Evolutionary conservation across 1,140 invertebrate species (phyloP).

Genomic region (Trialeurodes vaporariorum): DNA sequence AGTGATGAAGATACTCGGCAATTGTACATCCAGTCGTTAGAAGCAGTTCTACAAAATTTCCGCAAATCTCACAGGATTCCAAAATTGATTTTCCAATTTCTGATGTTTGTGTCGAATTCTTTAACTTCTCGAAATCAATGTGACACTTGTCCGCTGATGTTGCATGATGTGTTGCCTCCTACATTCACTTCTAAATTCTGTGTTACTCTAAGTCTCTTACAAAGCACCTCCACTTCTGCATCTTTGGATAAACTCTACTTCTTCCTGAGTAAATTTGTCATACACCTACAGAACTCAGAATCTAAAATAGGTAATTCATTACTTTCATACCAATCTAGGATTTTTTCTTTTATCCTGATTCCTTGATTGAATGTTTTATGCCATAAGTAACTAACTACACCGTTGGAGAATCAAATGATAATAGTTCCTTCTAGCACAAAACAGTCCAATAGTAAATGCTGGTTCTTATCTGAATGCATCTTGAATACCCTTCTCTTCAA

Average conservation of each 20-base stretch:
- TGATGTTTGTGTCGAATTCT: not conserved
- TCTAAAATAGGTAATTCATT: not conserved
- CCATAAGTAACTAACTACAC: no score
- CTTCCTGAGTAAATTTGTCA: not conserved
- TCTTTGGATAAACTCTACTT: not conserved
- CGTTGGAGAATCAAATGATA: no score
- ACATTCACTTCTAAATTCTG: not conserved
- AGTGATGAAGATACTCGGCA: not conserved
- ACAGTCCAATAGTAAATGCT: no score
- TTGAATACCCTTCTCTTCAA: no score
- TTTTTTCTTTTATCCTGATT: no score
- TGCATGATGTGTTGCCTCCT: not conserved
- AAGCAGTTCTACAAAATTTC: not conserved
- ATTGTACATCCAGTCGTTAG: not conserved
- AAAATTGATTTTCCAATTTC: not conserved
- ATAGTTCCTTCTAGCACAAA: no score
- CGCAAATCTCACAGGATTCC: not conserved
- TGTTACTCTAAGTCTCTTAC: not conserved
- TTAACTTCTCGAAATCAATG: not conserved
- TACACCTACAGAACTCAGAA: not conserved
- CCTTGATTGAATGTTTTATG: no score
- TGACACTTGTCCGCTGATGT: not conserved
- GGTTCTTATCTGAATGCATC: no score
- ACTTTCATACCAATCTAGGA: no score
- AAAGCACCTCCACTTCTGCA: not conserved